Conservation (phyloP, 2,888 invertebrate species). For the Calliscelio sp. region DNA sequence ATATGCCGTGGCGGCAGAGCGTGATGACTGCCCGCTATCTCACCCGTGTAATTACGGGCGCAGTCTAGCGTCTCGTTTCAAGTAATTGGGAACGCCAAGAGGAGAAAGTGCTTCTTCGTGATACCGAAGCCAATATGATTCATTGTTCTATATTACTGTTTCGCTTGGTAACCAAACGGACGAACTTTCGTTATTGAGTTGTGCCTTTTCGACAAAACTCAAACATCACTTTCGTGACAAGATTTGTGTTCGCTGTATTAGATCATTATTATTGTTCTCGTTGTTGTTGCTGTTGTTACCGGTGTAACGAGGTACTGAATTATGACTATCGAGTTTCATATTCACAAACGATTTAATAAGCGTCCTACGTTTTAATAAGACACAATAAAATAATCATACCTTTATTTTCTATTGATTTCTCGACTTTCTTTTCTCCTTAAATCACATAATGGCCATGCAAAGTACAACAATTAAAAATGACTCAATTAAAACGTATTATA, state of each 20-base stretch:
- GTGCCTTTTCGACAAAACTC: slow-evolving; percentile 60
- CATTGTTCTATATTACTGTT: slow-evolving; percentile 76
- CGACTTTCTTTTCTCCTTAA: slow-evolving; percentile 28
- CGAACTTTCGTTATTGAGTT: slow-evolving; percentile 69
- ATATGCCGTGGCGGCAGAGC: slow-evolving; percentile 61
- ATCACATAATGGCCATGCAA: too few relatives aligned
- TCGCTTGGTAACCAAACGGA: slow-evolving; percentile 62
- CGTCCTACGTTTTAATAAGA: slow-evolving; percentile 26
- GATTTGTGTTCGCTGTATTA: slow-evolving; percentile 46
- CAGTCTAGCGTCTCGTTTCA: slow-evolving; percentile 76
- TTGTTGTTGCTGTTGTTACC: slow-evolving; percentile 8
- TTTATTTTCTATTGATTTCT: slow-evolving; percentile 25
- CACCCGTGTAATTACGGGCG: slow-evolving; percentile 82
- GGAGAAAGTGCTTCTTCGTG: slow-evolving; percentile 72
- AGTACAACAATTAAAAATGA: neutral
- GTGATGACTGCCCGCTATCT: slow-evolving; percentile 76
- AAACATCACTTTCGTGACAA: slow-evolving; percentile 54
- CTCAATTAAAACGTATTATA: neutral
- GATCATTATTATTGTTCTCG: slow-evolving; percentile 41
- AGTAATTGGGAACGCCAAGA: slow-evolving; percentile 76
- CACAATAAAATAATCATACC: neutral
- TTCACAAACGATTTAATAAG: slow-evolving; percentile 9
- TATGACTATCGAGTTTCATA: slow-evolving; percentile 34
- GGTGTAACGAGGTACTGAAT: slow-evolving; percentile 24
- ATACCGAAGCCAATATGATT: slow-evolving; percentile 73